A percentile compares a stretch with the other conserved stretches of the same genome.
phyloP scores from a whole-genome alignment of 1,140 invertebrate species.

The Portunus trituberculatus region DNA sequence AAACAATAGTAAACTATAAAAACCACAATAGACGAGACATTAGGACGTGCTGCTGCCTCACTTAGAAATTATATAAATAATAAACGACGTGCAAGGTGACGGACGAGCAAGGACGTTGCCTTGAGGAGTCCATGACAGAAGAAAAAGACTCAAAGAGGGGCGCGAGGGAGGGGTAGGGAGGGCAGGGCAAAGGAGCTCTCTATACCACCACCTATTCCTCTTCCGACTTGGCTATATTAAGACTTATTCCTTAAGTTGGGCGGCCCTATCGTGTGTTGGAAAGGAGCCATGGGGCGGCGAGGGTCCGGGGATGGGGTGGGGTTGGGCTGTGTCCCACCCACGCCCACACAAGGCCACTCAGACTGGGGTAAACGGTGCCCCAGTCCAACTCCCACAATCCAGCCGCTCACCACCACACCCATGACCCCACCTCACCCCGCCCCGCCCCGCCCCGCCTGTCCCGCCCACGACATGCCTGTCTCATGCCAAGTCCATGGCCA shows the following conservation, averaged over 20 bases:
- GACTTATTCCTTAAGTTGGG: neutral
- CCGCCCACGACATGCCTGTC: neutral
- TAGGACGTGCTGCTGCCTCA: too few species aligned
- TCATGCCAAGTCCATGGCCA: too few species aligned
- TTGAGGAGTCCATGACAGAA: neutral
- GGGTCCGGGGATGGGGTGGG: too few species aligned
- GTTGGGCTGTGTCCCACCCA: neutral
- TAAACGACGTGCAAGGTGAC: too few species aligned
- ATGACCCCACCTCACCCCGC: neutral
- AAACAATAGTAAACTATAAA: too few species aligned
- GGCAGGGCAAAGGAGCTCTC: neutral
- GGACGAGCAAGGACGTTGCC: too few species aligned
- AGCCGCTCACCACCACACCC: too few species aligned
- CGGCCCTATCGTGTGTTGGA: neutral
- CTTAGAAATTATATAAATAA: too few species aligned
- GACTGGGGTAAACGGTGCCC: too few species aligned
- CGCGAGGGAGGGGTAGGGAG: neutral
- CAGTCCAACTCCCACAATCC: too few species aligned
- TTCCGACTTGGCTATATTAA: neutral
- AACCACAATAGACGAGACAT: too few species aligned
- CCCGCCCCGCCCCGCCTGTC: neutral
- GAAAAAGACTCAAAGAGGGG: neutral
- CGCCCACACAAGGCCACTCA: neutral
- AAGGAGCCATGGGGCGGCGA: neutral
- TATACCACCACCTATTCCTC: neutral